Conservation (phyloP, 2,888 invertebrate species). For the Latrodectus elegans region DNA sequence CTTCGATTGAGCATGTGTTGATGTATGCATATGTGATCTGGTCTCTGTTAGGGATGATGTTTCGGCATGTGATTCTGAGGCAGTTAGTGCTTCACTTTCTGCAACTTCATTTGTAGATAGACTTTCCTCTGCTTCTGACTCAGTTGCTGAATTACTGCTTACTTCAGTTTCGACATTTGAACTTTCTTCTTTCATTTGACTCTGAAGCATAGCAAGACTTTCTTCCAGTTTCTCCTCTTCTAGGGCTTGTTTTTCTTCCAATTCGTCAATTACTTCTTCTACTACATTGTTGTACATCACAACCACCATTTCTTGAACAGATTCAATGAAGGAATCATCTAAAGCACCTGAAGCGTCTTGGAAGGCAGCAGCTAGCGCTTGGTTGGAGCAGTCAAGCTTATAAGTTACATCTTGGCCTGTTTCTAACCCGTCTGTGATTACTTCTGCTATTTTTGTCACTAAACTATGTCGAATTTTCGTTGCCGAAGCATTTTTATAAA, state of each 20-base stretch:
- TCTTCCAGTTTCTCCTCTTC: background rate
- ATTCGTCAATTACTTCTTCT: slow-evolving; percentile 46
- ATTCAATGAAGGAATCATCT: slow-evolving; percentile 37
- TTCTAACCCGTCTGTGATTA: slow-evolving; percentile 22
- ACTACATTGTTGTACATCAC: slow-evolving; percentile 51
- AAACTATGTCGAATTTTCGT: slow-evolving; percentile 34
- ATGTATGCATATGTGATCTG: too few species aligned
- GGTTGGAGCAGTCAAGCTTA: slow-evolving; percentile 21
- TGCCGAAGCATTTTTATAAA: slow-evolving; percentile 25
- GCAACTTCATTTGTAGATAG: too few species aligned
- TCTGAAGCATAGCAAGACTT: background rate
- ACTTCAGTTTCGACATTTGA: background rate
- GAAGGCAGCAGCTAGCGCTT: slow-evolving; percentile 17
- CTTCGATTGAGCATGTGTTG: background rate
- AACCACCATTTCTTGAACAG: slow-evolving; percentile 35
- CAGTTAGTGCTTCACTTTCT: too few species aligned
- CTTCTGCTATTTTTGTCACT: slow-evolving; percentile 26
- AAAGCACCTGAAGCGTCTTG: slow-evolving; percentile 20
- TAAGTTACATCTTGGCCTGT: slow-evolving; percentile 9
- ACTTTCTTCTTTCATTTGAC: background rate
- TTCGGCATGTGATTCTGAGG: too few species aligned
- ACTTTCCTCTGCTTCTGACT: too few species aligned
- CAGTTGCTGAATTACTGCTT: too few species aligned
- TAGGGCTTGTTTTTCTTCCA: slow-evolving; percentile 10
- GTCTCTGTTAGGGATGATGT: too few species aligned